These are phyloP conservation scores for Gasterosteus nipponicus DNA, from an alignment of 2,113 vertebrate species.

Conservation along the genomic window DNA sequence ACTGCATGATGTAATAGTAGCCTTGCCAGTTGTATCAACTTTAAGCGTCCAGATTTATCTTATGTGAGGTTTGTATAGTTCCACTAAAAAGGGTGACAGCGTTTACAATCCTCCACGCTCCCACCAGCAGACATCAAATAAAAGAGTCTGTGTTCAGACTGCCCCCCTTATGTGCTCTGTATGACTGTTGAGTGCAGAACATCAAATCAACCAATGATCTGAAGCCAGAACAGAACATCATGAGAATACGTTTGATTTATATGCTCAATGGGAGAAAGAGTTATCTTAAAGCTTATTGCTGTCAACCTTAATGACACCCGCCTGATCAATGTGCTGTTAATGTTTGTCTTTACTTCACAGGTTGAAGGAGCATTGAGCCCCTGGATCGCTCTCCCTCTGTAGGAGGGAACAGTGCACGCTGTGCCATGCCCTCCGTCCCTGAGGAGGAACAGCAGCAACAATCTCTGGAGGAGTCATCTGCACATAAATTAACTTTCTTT, in stretches of 20 bases:
- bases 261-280: neutral
- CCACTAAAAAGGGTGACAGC: neutral
- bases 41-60: neutral
- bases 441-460: neutral
- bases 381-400: conserved; percentile 39
- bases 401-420: neutral
- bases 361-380: conserved; percentile 81
- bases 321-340: neutral
- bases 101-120: too few species aligned
- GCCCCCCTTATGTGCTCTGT: neutral
- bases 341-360: conserved; percentile 61
- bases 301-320: conserved; percentile 6
- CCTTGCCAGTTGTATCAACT: neutral
- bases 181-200: too few species aligned
- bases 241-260: neutral
- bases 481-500: neutral
- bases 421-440: neutral
- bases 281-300: neutral
- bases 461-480: neutral
- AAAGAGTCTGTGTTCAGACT: too few species aligned
- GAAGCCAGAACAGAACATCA: neutral
- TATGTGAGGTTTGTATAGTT: neutral
- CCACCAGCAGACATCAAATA: too few species aligned
- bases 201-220: neutral
- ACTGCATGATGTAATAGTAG: neutral